Conservation (phyloP, 1,140 invertebrate species). For the Saxidomus purpurata region DNA sequence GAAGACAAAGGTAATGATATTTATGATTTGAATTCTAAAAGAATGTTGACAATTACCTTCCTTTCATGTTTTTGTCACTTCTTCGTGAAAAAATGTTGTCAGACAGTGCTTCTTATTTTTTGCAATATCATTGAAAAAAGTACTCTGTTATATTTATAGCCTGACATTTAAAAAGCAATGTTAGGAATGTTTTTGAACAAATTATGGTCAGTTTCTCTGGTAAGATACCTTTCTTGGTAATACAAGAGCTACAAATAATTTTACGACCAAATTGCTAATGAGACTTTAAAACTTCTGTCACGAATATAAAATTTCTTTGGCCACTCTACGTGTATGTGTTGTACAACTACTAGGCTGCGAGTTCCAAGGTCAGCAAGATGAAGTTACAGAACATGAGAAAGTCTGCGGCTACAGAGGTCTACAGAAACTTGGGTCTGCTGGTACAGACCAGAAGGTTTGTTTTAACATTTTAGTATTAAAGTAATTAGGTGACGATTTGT, state of each 20-base stretch:
- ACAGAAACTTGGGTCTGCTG: slow-evolving; percentile 47
- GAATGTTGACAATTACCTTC: background rate
- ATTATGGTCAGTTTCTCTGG: no score
- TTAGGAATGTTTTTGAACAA: no score
- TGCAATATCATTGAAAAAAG: no score
- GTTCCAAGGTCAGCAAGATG: slow-evolving; percentile 67
- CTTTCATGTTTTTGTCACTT: background rate
- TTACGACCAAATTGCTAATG: no score
- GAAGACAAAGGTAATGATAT: slow-evolving; percentile 69
- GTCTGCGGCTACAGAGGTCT: slow-evolving; percentile 72
- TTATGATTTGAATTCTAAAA: background rate
- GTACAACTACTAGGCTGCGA: slow-evolving; percentile 70
- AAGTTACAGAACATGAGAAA: slow-evolving; percentile 67
- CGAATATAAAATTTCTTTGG: no score
- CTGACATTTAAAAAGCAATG: no score
- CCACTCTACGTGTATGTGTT: background rate
- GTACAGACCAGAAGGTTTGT: slow-evolving; percentile 67
- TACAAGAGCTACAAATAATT: no score
- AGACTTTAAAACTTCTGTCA: background rate
- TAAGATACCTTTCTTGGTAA: no score
- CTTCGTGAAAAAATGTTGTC: no score
- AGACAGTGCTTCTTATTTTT: no score
- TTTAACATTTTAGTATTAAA: background rate
- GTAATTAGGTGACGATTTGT: no score
- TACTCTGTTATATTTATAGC: background rate